Conservation (phyloP, 2,113 vertebrate species). For the Nesoenas mayeri region DNA sequence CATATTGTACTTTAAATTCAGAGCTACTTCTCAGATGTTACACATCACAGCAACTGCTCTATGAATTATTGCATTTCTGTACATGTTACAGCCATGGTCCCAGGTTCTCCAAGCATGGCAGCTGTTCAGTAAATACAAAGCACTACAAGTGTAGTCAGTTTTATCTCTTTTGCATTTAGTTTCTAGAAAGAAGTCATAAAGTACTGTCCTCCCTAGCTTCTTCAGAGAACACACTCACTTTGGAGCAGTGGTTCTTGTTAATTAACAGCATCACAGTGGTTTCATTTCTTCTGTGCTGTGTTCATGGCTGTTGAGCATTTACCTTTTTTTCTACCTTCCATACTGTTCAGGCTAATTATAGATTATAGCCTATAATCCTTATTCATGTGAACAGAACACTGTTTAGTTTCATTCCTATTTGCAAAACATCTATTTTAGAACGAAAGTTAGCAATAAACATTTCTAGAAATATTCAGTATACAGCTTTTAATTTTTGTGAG, state of each 20-base stretch:
- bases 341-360: neutral
- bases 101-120: neutral
- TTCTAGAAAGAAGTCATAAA: neutral
- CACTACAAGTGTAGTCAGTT: neutral
- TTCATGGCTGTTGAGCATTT: neutral
- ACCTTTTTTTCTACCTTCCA: neutral
- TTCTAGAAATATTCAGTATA: neutral
- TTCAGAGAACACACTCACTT: fast-evolving
- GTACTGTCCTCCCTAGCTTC: neutral
- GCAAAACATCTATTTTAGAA: neutral
- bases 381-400: neutral
- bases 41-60: neutral
- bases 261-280: neutral
- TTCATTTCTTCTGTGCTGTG: neutral
- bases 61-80: neutral
- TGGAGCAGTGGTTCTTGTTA: neutral
- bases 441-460: neutral
- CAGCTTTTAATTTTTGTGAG: neutral
- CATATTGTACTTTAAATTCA: neutral
- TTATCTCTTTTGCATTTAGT: neutral
- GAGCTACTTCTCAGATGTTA: neutral
- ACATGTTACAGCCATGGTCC: neutral
- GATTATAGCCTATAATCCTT: neutral
- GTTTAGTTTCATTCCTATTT: neutral
- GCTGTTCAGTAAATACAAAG: neutral